Evolutionary conservation across 64 coral and sea anemone genomes (phyloP), one percentile per base, ranked within the genome.

Genomic region (Astreopora myriophthalma): DNA sequence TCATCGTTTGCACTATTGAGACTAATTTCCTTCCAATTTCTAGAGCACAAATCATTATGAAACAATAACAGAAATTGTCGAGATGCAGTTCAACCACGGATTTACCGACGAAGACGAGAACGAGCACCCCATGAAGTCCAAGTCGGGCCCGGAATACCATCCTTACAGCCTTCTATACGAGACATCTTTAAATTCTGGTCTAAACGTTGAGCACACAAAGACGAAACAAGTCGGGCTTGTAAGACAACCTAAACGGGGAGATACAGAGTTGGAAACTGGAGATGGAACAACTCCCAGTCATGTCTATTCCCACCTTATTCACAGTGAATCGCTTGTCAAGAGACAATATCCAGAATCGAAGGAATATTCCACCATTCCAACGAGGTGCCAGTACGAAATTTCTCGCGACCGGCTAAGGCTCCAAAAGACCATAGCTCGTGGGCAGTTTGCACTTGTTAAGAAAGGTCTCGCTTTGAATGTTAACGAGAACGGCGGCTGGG

Each of bases 391-490:
- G 19, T 83, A 57, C 55, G 79, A 83, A 65, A 83, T 83, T 4
- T 64, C 79, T 0, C 52, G 79, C 19, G 79, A 28, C 32, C 60
- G 57, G 0, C 79, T 83, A 25, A 35, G 38, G n/a, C 36, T 83
- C 3, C 22, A 83, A 65, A 60, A 9, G 12, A 83, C 48, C 3
- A 64, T 83, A 35, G 52, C 55, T 20, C 33, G 17, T 3, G 79
- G 79, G 32, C 52, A 83, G 48, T 83, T 64, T 19, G 79, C 52
- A 26, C 31, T 83, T 65, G 22, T 83, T 24, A 83, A 83, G 31
- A 83, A 83, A 34, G 79, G 79, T 24, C 23, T 73, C 11, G 70
- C 70, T 38, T 73, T 73, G 32, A 37, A 73, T 73, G 33, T 73
- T 19, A 73, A 34, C 4, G 5, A 73, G 32, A 38, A 22, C 14